A percentile compares a stretch with the other conserved stretches of the same genome.
Evolutionary conservation across 2,888 invertebrate species (phyloP).

Genomic region (Andrena hattorfiana): DNA sequence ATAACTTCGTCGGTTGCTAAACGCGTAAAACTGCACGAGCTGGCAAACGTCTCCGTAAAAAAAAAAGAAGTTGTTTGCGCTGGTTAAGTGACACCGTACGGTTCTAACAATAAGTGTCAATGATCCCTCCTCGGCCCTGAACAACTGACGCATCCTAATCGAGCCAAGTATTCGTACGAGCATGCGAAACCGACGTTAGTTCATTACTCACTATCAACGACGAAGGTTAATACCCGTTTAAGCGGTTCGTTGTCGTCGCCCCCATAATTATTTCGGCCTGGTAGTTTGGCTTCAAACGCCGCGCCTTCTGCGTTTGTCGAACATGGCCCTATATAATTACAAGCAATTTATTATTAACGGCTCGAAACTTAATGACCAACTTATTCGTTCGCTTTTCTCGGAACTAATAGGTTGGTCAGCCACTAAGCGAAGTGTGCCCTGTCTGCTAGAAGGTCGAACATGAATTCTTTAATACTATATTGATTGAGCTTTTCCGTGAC

Average conservation of each 20-base stretch:
- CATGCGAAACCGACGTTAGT: conserved; percentile 23
- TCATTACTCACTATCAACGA: conserved; percentile 13
- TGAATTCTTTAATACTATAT: no score
- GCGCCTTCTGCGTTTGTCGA: not conserved
- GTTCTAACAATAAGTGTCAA: conserved; percentile 36
- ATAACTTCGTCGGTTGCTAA: not conserved
- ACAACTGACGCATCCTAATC: conserved; percentile 56
- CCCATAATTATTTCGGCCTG: conserved; percentile 14
- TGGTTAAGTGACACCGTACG: not conserved
- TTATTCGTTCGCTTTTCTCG: not conserved
- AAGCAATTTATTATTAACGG: not conserved
- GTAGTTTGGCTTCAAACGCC: not conserved
- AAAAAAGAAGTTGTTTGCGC: not conserved
- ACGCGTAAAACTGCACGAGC: not conserved
- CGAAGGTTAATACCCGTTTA: conserved; percentile 26
- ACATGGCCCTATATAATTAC: not conserved
- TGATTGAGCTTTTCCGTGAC: no score
- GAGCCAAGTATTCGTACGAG: conserved; percentile 14
- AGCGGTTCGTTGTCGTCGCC: conserved; percentile 40
- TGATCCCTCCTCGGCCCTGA: conserved; percentile 38
- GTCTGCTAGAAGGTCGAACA: no score
- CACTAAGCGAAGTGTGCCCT: not conserved
- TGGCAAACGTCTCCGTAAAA: not conserved
- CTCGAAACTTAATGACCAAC: not conserved
- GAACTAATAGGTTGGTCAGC: not conserved